Percentiles rank a stretch among this genome's conserved stretches.
Conservation (phyloP, 2,113 vertebrate genomes). For the Lasiurus borealis region DNA sequence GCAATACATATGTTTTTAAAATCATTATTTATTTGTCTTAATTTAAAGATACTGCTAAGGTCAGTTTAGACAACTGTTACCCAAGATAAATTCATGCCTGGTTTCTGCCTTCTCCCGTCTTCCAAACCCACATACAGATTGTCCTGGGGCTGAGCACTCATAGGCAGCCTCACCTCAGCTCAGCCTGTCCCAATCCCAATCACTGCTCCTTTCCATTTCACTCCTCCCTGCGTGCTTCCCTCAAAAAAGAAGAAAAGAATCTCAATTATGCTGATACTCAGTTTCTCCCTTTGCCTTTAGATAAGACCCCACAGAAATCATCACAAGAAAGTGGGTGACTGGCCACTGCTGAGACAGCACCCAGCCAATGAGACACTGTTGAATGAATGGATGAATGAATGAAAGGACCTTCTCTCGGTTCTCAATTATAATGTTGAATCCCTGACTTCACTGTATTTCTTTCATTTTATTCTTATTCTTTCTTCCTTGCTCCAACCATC, state of each 20-base stretch:
- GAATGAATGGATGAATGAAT: background rate
- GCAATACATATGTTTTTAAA: background rate
- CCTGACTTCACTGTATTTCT: background rate
- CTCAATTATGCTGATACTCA: background rate
- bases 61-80: background rate
- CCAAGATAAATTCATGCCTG: background rate
- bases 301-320: background rate
- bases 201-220: background rate
- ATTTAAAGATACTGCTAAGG: background rate
- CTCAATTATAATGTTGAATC: background rate
- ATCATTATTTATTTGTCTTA: background rate
- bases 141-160: background rate
- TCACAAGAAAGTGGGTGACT: background rate
- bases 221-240: background rate
- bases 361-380: background rate
- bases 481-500: background rate
- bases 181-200: background rate
- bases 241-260: background rate
- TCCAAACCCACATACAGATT: background rate
- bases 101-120: background rate
- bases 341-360: background rate
- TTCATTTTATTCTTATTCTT: slow-evolving; percentile 45
- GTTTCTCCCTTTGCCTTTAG: background rate
- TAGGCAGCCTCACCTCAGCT: background rate
- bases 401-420: background rate